Conservation (phyloP, 2,888 invertebrate species). For the Acronicta leporina region DNA sequence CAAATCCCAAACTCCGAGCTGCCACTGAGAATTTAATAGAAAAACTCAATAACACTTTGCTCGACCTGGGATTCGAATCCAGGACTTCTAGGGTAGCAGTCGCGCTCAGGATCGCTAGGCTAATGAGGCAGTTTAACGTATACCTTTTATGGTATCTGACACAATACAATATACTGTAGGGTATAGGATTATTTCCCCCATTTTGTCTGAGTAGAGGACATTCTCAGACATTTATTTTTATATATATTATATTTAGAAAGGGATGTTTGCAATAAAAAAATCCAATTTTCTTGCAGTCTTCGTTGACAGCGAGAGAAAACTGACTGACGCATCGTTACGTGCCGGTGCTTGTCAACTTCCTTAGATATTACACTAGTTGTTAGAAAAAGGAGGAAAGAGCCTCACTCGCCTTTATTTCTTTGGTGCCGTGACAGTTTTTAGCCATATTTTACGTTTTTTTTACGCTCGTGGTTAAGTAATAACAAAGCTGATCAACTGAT, state of each 20-base stretch:
- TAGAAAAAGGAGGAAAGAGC: conserved; percentile 4
- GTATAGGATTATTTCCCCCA: too few relatives aligned
- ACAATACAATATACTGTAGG: too few relatives aligned
- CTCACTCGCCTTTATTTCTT: not conserved
- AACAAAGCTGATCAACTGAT: too few relatives aligned
- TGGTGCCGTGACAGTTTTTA: conserved; percentile 4
- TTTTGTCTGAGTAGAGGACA: not conserved
- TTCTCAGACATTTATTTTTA: not conserved
- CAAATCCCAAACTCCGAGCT: too few relatives aligned
- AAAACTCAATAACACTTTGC: too few relatives aligned
- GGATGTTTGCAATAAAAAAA: conserved; percentile 74
- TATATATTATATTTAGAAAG: not conserved
- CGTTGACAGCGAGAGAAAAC: conserved; percentile 66
- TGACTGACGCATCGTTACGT: conserved; percentile 85
- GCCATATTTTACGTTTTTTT: not conserved
- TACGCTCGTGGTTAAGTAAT: too few relatives aligned
- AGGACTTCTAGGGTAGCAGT: too few relatives aligned
- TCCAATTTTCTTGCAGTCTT: conserved; percentile 75
- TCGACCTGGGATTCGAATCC: too few relatives aligned
- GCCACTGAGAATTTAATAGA: too few relatives aligned
- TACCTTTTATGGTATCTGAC: too few relatives aligned
- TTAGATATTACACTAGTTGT: conserved; percentile 26
- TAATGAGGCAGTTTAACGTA: too few relatives aligned
- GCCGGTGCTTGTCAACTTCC: conserved; percentile 72
- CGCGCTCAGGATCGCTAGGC: too few relatives aligned